Conservation (phyloP, 92 coral and sea anemone genomes). For the Epizoanthus fatuus region DNA sequence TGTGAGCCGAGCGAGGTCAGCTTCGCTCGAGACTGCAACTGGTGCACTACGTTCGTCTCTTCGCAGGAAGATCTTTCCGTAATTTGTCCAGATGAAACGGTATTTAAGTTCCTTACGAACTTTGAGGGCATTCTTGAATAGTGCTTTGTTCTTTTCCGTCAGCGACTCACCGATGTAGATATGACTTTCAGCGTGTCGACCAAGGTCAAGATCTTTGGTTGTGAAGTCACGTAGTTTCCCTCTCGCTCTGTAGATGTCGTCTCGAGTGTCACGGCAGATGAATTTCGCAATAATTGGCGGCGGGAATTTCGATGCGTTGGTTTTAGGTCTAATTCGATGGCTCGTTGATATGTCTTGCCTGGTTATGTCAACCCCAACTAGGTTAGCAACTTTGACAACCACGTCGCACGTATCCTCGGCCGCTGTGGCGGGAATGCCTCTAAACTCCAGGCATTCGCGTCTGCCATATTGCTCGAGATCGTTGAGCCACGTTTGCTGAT, state of each 20-base stretch:
- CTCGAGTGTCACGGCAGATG: background rate
- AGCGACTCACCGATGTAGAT: constrained; percentile 40
- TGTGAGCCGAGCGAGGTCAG: constrained; percentile 7
- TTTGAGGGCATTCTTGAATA: constrained; percentile 17
- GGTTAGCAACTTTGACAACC: constrained; percentile 1
- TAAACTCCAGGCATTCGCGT: constrained; percentile 1
- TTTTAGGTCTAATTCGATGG: constrained; percentile 5
- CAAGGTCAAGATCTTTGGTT: constrained; percentile 40
- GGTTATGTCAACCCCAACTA: constrained; percentile 17
- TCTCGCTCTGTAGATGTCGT: constrained; percentile 25
- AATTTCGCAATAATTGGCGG: constrained; percentile 18
- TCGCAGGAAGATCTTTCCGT: too few species aligned
- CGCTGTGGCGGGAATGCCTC: background rate
- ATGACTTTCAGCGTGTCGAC: constrained; percentile 25
- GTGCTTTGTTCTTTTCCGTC: constrained; percentile 19
- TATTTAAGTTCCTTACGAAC: constrained; percentile 28
- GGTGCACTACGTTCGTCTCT: constrained; percentile 4
- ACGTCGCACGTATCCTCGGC: background rate
- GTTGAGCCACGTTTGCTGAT: too few species aligned
- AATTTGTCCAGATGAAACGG: constrained; percentile 34
- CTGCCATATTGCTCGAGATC: background rate
- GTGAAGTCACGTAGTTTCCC: constrained; percentile 21
- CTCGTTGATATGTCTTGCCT: constrained; percentile 14
- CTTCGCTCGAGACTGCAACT: constrained; percentile 18
- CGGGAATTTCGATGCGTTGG: constrained; percentile 15